These are phyloP conservation scores for Psix sp. DNA, from an alignment of 1,140 invertebrate genomes.

Conservation along the genomic window DNA sequence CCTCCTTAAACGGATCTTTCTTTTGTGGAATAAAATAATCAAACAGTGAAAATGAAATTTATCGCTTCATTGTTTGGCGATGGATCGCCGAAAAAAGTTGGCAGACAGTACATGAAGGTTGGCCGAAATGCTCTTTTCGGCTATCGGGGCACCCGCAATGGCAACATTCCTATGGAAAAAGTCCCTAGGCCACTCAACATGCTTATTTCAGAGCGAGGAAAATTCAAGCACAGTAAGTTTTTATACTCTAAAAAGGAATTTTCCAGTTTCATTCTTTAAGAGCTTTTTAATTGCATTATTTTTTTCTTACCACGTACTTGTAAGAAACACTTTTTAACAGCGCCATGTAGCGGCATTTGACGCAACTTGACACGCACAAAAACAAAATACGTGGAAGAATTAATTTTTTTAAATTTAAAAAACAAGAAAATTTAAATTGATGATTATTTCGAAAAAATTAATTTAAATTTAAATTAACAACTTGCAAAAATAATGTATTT, in stretches of 20 bases:
- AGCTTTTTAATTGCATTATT: too few relatives aligned
- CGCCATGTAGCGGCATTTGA: too few relatives aligned
- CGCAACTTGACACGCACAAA: too few relatives aligned
- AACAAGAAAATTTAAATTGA: too few relatives aligned
- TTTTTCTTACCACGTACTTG: too few relatives aligned
- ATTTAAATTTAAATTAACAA: background rate
- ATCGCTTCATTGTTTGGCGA: slow-evolving; percentile 72
- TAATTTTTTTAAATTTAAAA: too few relatives aligned
- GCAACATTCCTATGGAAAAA: slow-evolving; percentile 74
- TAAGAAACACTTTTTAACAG: too few relatives aligned
- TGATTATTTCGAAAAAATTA: too few relatives aligned
- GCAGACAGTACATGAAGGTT: slow-evolving; percentile 85
- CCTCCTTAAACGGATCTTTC: background rate
- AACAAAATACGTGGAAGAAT: too few relatives aligned
- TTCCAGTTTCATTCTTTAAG: too few relatives aligned
- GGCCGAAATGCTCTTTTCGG: slow-evolving; percentile 84
- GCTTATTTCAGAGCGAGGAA: slow-evolving; percentile 85
- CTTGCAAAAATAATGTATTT: background rate
- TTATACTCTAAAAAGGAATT: too few relatives aligned
- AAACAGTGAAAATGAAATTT: slow-evolving; percentile 69
- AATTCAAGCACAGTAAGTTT: slow-evolving; percentile 85
- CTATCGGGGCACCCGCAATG: slow-evolving; percentile 73
- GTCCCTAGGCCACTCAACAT: slow-evolving; percentile 83
- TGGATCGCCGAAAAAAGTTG: slow-evolving; percentile 73
- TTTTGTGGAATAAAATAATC: background rate